phyloP scores from a whole-genome alignment of 2,888 invertebrate genomes.

The Scelioninae gen. 1 region DNA sequence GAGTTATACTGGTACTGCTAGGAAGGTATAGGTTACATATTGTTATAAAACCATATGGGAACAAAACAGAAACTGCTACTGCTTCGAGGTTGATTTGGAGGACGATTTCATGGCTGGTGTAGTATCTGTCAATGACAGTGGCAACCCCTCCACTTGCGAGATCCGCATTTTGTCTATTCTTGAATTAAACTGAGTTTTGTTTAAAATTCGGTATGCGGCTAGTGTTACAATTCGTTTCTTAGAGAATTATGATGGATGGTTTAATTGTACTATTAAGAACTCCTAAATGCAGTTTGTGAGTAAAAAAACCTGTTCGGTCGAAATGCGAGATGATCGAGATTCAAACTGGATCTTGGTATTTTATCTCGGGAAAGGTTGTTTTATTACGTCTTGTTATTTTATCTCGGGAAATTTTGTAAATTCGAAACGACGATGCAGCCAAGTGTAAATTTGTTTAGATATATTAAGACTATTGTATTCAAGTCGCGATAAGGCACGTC shows the following conservation, averaged over 20 bases:
- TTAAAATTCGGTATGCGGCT: background rate
- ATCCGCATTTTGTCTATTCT: slow-evolving; percentile 39
- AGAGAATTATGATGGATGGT: slow-evolving; percentile 23
- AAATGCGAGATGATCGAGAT: too few species aligned
- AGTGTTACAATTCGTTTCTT: slow-evolving; percentile 50
- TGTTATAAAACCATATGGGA: too few species aligned
- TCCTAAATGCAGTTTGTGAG: slow-evolving; percentile 26
- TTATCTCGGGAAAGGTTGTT: too few species aligned
- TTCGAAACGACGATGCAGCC: too few species aligned
- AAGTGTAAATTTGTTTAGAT: too few species aligned
- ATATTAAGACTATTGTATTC: too few species aligned
- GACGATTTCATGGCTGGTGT: background rate
- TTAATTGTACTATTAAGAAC: slow-evolving; percentile 1
- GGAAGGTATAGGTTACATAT: background rate
- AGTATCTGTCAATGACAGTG: background rate
- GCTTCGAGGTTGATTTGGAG: background rate
- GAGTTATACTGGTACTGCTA: background rate
- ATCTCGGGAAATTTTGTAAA: too few species aligned
- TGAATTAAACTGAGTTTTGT: slow-evolving; percentile 18
- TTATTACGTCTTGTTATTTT: too few species aligned
- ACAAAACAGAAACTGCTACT: too few species aligned
- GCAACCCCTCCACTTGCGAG: slow-evolving; percentile 66
- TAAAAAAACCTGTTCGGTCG: slow-evolving; percentile 36
- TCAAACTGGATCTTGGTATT: too few species aligned
- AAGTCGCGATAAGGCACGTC: too few species aligned